A percentile compares a stretch with the other conserved stretches of the same genome.
Conservation (phyloP, 2,797 vertebrate species). For the Eidolon dupreanum region DNA sequence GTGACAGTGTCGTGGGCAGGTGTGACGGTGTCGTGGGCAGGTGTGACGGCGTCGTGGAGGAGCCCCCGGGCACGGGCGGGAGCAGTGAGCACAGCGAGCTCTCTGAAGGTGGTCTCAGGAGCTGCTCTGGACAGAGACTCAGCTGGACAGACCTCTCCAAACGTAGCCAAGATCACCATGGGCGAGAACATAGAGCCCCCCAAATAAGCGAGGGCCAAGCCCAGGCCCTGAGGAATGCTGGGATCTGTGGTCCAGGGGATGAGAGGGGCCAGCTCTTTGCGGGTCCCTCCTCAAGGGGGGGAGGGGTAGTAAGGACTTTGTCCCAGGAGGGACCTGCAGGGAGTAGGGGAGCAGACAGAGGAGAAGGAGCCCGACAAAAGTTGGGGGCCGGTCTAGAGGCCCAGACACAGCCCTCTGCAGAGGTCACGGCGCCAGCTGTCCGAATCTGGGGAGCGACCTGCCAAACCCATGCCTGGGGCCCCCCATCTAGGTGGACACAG, state of each 20-base stretch:
- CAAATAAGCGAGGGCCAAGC: too few relatives aligned
- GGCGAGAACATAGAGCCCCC: too few relatives aligned
- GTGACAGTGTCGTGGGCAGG: background rate
- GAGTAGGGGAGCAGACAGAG: background rate
- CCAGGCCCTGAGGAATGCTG: background rate
- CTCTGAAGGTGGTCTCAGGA: rapidly evolving
- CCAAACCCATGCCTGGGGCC: too few relatives aligned
- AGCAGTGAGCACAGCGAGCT: background rate
- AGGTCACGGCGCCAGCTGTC: too few relatives aligned
- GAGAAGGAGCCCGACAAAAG: too few relatives aligned
- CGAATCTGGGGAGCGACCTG: too few relatives aligned
- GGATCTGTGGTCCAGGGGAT: background rate
- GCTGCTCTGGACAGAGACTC: background rate
- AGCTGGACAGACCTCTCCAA: background rate
- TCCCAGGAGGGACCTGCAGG: background rate
- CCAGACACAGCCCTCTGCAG: too few relatives aligned
- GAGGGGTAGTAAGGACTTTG: too few relatives aligned
- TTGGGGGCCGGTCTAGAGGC: rapidly evolving
- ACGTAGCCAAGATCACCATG: background rate
- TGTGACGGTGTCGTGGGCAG: too few relatives aligned
- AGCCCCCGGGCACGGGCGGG: background rate
- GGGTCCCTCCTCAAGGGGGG: too few relatives aligned
- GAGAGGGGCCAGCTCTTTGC: background rate
- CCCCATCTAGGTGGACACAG: too few relatives aligned
- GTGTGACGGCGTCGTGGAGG: background rate